Evolutionary conservation across 2,888 invertebrate species (phyloP), one percentile per base, ranked within the genome.

Genomic region (Taenaris catops): DNA sequence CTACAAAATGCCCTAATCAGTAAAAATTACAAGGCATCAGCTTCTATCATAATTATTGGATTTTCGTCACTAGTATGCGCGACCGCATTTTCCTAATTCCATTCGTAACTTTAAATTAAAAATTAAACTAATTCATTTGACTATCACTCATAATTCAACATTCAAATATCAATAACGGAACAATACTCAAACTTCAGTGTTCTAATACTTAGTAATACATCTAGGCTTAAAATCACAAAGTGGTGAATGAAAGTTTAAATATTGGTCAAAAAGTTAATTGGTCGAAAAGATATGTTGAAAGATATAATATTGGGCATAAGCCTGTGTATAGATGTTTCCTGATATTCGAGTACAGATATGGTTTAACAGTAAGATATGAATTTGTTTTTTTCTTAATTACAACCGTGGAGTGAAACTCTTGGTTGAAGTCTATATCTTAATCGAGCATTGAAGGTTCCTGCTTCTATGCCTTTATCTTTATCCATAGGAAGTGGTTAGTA

Each of bases 191-290:
- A 72, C 76, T 74, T 68, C 75, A 78, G 69, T 71, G 69, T 76
- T 80, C 78, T 86, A 86, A 86, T 86, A 84, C 86, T 86, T 84
- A 83, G 71, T 81, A 84, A 86, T 84, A 84, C 84, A 74, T 79
- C 79, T 81, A 74, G 75, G 70, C 69, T 73, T 73, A 72, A 75
- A 73, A 81, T 84, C 84, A 84, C 84, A 83, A 71, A 75, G 74
- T 76, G 73, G 67, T 70, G 73, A 76, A 76, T 68, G 69, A 78
- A 64, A 69, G 65, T 62, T 58, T 66, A 70, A 25, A 68, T 60
- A 70, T 75, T 72, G 73, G 70, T 79, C 72, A 75, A 80, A 64
- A 73, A 55, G 67, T 65, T 75, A 79, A 81, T 81, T 83, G 81
- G 81, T 83, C 83, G 64, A 80, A 74, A 75, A 60, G 75, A 78